Evolutionary conservation across 2,888 invertebrate genomes (phyloP), one percentile per base, ranked within the genome.

Genomic region (Augochlorella aurata): DNA sequence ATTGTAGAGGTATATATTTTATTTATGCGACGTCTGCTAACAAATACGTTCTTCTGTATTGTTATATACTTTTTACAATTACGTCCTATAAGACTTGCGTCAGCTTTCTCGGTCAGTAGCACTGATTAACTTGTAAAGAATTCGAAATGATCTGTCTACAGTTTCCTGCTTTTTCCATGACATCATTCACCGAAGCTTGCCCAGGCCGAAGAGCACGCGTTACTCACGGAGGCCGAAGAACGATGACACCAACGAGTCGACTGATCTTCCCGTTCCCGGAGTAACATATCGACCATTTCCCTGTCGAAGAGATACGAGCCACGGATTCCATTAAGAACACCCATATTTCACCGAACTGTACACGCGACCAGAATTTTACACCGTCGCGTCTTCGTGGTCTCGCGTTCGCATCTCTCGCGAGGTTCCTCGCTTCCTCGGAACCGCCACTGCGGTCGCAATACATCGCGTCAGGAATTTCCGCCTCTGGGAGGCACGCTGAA

Each of bases 381-480:
- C 14, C 12, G 10, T 29, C 29, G 16, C 29, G 61, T 61, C 9
- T 54, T 16, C 47, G 58, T 24, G 58, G 21, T 21, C 12, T 38
- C 24, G 29, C 14, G n/a, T n/a, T 65, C 21, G 58, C 58, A 66
- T 63, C 14, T 52, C 47, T 29, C 45, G 5, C 50, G 50, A 24
- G 38, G 3, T 10, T 68, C 49, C n/a, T 50, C 21, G 24, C n/a
- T 24, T 49, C 47, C 69, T 49, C n/a, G 9, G 5, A 38, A 61
- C 61, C 63, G 5, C 18, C n/a, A 14, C 2, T 54, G 61, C 18
- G 49, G 68, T 73, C 44, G 24, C 16, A 14, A 24, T 4, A 24
- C 24, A 58, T 45, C 24, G 18, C 21, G 1, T n/a, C 50, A 67
- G 61, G 63, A 69, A 73, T 68, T 79, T 44, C 80, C 73, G 47